Conservation (phyloP, 2,888 invertebrate genomes). For the Drosophila lacicola region DNA sequence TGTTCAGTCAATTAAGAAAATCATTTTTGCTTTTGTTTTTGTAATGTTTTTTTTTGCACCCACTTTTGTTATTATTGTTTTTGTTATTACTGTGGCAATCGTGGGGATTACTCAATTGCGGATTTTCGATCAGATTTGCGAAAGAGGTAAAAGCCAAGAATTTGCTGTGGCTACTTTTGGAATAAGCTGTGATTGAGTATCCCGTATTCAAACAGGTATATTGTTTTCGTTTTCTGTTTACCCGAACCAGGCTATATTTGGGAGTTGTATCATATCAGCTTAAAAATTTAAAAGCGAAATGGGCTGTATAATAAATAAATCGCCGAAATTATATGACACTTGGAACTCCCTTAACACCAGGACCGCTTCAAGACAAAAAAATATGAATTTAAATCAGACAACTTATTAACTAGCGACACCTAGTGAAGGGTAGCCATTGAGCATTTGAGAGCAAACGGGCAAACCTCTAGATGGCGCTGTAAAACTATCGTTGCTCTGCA, state of each 20-base stretch:
- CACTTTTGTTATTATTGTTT: slow-evolving; percentile 32
- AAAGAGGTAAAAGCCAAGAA: slow-evolving; percentile 71
- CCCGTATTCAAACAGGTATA: slow-evolving; percentile 38
- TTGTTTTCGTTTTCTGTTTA: slow-evolving; percentile 5
- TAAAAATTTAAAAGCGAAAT: neutral
- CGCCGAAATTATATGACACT: no score
- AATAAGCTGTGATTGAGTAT: slow-evolving; percentile 30
- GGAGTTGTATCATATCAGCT: neutral
- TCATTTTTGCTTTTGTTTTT: slow-evolving; percentile 57
- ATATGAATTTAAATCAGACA: neutral
- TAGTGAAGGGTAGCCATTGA: neutral
- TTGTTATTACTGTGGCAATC: slow-evolving; percentile 49
- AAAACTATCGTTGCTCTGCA: slow-evolving; percentile 12
- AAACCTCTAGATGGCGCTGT: slow-evolving; percentile 14
- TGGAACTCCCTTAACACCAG: no score
- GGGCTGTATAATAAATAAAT: neutral
- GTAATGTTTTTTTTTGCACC: slow-evolving; percentile 42
- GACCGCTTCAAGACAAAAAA: no score
- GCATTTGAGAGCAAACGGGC: rapidly evolving
- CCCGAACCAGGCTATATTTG: slow-evolving; percentile 8
- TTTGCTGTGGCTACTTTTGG: slow-evolving; percentile 37
- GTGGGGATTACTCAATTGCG: slow-evolving; percentile 58
- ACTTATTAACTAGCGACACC: slow-evolving; percentile 27
- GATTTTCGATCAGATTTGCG: slow-evolving; percentile 62
- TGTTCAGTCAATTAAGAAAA: slow-evolving; percentile 75